Conservation (phyloP, 2,797 vertebrate genomes). For the Gastrophryne carolinensis region DNA sequence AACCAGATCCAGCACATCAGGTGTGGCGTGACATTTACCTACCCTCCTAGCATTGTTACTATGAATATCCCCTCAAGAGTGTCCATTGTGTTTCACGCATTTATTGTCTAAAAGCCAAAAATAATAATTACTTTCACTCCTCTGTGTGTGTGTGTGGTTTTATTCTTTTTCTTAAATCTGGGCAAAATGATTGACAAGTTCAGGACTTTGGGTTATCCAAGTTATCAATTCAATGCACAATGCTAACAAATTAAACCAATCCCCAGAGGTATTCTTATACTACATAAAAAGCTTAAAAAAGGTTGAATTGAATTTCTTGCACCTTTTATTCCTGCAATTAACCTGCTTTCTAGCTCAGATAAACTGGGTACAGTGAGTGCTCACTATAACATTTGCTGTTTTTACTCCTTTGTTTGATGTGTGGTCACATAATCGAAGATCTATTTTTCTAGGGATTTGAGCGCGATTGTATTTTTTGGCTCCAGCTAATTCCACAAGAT, state of each 20-base stretch:
- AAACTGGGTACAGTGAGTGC: conserved; percentile 13
- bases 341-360: conserved; percentile 9
- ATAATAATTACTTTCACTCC: conserved; percentile 36
- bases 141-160: background rate
- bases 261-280: conserved; percentile 9
- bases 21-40: conserved; percentile 20
- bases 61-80: conserved; percentile 4
- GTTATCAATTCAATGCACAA: conserved; percentile 28
- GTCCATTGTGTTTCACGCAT: conserved; percentile 2
- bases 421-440: conserved; percentile 5
- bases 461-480: background rate
- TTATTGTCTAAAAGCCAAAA: conserved; percentile 26
- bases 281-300: conserved; percentile 25
- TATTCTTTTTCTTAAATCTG: conserved; percentile 9
- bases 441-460: background rate
- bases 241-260: conserved; percentile 23
- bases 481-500: background rate
- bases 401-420: background rate
- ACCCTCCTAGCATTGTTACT: background rate
- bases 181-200: conserved; percentile 36
- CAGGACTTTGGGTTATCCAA: conserved; percentile 26
- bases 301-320: conserved; percentile 19
- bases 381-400: background rate
- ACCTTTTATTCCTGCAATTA: conserved; percentile 23
- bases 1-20: background rate